Percentiles rank a stretch among this genome's conserved stretches.
phyloP scores from a whole-genome alignment of 1,140 invertebrate species.

The Acromyrmex charruanus region DNA sequence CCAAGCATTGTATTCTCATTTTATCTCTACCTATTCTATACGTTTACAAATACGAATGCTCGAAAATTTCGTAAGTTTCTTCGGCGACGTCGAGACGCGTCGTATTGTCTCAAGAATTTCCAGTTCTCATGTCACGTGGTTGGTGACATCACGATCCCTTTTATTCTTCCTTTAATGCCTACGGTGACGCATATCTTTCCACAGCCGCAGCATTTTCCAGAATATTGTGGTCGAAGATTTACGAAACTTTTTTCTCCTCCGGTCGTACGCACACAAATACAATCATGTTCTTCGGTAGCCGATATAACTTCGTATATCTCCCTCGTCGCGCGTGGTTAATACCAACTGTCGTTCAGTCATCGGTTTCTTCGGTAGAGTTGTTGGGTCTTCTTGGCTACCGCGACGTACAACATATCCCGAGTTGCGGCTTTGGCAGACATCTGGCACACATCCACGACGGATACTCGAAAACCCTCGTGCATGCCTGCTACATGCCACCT shows the following conservation, averaged over 20 bases:
- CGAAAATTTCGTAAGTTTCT: conserved; percentile 52
- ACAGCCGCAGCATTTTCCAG: conserved; percentile 32
- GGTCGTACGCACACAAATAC: neutral
- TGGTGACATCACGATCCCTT: conserved; percentile 57
- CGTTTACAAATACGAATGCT: conserved; percentile 18
- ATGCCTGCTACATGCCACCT: conserved; percentile 51
- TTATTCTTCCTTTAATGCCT: conserved; percentile 52
- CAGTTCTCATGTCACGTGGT: conserved; percentile 55
- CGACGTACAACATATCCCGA: conserved; percentile 63
- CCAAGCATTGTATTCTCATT: conserved; percentile 1
- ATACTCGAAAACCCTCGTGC: conserved; percentile 71
- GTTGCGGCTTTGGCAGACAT: conserved; percentile 74
- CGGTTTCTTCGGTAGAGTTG: conserved; percentile 66
- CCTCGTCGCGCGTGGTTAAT: conserved; percentile 63
- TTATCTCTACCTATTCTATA: neutral
- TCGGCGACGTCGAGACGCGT: conserved; percentile 61
- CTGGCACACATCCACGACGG: conserved; percentile 76
- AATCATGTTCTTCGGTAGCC: conserved; percentile 12
- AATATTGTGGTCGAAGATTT: conserved; percentile 42
- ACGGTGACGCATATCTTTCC: conserved; percentile 51
- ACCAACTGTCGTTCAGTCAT: conserved; percentile 74
- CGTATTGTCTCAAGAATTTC: conserved; percentile 60
- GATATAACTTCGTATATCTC: conserved; percentile 1
- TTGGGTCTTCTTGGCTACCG: conserved; percentile 62
- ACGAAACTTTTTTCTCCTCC: conserved; percentile 37